Evolutionary conservation across 2,113 vertebrate species (phyloP), one percentile per base, ranked within the genome.

Genomic region (Peromyscus polionotus): DNA sequence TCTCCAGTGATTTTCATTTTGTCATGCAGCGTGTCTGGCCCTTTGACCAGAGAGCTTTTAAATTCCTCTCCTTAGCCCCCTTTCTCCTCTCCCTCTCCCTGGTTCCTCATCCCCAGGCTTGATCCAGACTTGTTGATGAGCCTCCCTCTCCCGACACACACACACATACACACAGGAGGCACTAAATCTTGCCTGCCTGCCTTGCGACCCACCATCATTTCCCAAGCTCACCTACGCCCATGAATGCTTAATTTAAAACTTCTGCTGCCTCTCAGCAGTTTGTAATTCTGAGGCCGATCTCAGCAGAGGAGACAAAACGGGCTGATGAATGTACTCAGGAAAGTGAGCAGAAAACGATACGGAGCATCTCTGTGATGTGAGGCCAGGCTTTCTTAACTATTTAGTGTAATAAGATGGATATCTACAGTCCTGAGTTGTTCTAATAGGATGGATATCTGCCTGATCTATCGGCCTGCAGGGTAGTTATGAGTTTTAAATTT

Each of bases 181-280:
- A 88, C 83, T 97, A 97, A 97, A 97, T 98, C 98, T 95, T 83
- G 81, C 93, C 96, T 93, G 95, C 85, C 96, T 96, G 94, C 90
- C 95, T 94, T 7, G 0, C n/a, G n/a, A 96, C 97, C 95, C 83
- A 70, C 93, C 85, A 87, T 98, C 96, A 95, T 97, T 95, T 96
- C 95, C 96, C 51, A 1, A 77, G 96, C 95, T 98, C 96, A 97
- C 97, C 97, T 97, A 90, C 19, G 2, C 95, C 97, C 81, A 17
- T 90, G 97, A 98, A 96, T 97, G 88, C 96, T 96, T 96, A 96
- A 98, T 97, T 94, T 97, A 96, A 97, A 97, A 97, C 96, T 95
- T 89, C 59, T 81, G 96, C 93, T 96, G 87, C 91, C n/a, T 20
- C 91, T 94, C 90, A 57, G 95, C 95, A 96, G 75, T 96, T 97